Evolutionary conservation across 2,888 invertebrate species (phyloP).

Genomic region (Dilophus febrilis): DNA sequence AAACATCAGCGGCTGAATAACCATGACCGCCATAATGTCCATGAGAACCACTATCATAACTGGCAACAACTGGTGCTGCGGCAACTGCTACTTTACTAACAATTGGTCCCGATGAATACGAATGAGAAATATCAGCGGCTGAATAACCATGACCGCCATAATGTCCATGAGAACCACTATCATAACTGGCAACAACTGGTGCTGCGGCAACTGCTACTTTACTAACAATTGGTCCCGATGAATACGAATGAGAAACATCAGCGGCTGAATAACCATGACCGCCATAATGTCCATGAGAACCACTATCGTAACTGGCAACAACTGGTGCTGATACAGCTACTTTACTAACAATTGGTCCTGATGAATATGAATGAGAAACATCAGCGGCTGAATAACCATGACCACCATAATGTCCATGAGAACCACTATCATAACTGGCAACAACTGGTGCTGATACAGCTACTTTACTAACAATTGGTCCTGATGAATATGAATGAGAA

Average conservation of each 20-base stretch:
- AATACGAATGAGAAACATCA: constrained; percentile 9
- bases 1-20: constrained; percentile 10
- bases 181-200: constrained; percentile 29
- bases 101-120: constrained; percentile 7
- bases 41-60: constrained; percentile 6
- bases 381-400: too few relatives aligned
- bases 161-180: constrained; percentile 7
- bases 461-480: constrained; percentile 6
- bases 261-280: too few relatives aligned
- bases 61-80: constrained; percentile 7
- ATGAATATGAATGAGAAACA: constrained; percentile 25
- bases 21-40: background rate
- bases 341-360: constrained; percentile 7
- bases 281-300: too few relatives aligned
- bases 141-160: background rate
- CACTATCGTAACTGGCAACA: too few relatives aligned
- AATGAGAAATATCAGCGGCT: constrained; percentile 5
- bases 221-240: constrained; percentile 1
- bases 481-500: constrained; percentile 18
- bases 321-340: too few relatives aligned
- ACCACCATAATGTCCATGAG: too few relatives aligned
- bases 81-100: background rate
- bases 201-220: constrained; percentile 25
- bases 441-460: background rate
- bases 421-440: constrained; percentile 4